A percentile compares a stretch with the other conserved stretches of the same genome.
These are phyloP conservation scores for Meteorus colon DNA, from an alignment of 2,888 invertebrate species.

Conservation along the genomic window DNA sequence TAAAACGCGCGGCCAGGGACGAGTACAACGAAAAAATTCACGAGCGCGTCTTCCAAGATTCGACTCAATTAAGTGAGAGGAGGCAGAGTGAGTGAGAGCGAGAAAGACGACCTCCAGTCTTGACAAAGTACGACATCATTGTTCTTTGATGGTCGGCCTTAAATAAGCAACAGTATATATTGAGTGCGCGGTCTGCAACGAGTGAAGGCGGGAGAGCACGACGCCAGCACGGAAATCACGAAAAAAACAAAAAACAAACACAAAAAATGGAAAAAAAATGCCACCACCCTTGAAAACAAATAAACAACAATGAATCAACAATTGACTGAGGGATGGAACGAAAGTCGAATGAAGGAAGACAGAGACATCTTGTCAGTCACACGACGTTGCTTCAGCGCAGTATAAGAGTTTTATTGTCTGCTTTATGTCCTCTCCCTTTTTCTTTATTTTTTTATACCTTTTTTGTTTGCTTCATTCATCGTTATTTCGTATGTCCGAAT, in stretches of 20 bases:
- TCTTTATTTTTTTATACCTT: not conserved
- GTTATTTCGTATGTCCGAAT: not conserved
- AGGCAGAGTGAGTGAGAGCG: not conserved
- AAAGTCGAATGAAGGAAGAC: conserved; percentile 45
- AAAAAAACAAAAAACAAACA: not conserved
- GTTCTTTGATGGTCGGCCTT: conserved; percentile 66
- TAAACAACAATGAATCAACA: conserved; percentile 8
- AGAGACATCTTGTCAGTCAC: conserved; percentile 62
- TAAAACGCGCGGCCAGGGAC: conserved; percentile 34
- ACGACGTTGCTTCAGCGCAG: conserved; percentile 45
- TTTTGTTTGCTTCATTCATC: not conserved
- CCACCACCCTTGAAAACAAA: not conserved
- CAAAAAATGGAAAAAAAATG: not conserved
- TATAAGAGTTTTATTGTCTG: not conserved
- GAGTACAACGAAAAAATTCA: conserved; percentile 48
- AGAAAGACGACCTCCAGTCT: conserved; percentile 44
- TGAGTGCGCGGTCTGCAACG: conserved; percentile 18
- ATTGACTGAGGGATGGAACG: conserved; percentile 18
- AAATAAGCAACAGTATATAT: conserved; percentile 65
- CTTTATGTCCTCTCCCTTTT: not conserved
- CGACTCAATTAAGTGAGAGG: conserved; percentile 68
- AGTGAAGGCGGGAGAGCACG: not conserved
- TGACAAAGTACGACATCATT: conserved; percentile 71
- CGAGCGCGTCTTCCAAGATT: conserved; percentile 60
- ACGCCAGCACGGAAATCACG: conserved; percentile 28